Evolutionary conservation across 1,140 invertebrate genomes (phyloP), one percentile per base, ranked within the genome.

Genomic region (Polypedilum pembai): DNA sequence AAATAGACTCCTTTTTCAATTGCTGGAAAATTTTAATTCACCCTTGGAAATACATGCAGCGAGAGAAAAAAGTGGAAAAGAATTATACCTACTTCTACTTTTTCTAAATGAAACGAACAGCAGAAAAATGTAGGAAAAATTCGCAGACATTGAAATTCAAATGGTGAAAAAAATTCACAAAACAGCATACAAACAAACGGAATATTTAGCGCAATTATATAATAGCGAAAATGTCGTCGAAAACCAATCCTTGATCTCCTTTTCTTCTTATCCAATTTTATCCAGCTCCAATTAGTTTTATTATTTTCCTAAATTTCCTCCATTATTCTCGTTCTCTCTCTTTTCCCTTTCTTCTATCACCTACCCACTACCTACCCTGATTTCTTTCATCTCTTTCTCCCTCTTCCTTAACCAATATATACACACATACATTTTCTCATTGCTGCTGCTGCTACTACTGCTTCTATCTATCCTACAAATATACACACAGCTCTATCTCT

Each of bases 231-330:
- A 56, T 56, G 45, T 56, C 45, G 45, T 56, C 45, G n/a, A 8
- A n/a, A 56, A n/a, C 7, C 10, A 56, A 56, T 56, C 45, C 45
- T 56, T 56, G 45, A 56, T 56, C 24, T 33, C 24, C 5, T 33
- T 33, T 33, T 56, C 41, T 45, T 56, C n/a, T 15, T 4, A 56
- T n/a, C 8, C 45, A 56, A n/a, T n/a, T n/a, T 15, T n/a, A 8
- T 56, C n/a, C 45, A 56, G 45, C 45, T 56, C 45, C 45, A 56
- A 56, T 56, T 56, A 56, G 45, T 56, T 56, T 56, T 56, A 56
- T 56, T 56, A 56, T 56, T 56, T 56, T 56, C 45, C 45, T 56
- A 56, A 56, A 56, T n/a, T 56, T 56, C 24, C 24, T 56, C 45
- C 45, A 56, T 56, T 56, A 56, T 56, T n/a, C 45, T 56, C 45